Conservation (phyloP, 92 coral and sea anemone species). For the Plumapathes pennacea region DNA sequence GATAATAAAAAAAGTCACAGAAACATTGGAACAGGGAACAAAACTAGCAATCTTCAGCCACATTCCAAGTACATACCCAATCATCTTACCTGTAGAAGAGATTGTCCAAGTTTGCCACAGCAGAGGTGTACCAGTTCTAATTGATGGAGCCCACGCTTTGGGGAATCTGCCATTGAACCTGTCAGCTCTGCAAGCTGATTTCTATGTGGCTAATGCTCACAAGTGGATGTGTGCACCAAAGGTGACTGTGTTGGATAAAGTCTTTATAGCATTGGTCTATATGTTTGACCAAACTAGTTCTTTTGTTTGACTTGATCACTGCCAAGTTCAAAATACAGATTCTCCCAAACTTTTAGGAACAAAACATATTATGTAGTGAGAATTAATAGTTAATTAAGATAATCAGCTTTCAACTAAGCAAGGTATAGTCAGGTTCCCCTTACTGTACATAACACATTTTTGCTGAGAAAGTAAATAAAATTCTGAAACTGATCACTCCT, state of each 20-base stretch:
- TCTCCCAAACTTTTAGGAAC: no score
- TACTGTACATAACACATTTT: no score
- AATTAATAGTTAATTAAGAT: no score
- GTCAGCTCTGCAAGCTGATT: constrained; percentile 39
- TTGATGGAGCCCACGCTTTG: constrained; percentile 70
- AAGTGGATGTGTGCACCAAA: constrained; percentile 64
- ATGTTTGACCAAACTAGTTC: background rate
- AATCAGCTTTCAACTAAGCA: no score
- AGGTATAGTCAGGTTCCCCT: no score
- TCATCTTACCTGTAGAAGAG: constrained; percentile 54
- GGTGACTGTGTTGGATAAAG: constrained; percentile 12
- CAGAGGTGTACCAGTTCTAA: constrained; percentile 55
- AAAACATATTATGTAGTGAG: no score
- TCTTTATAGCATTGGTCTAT: background rate
- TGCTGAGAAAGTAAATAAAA: no score
- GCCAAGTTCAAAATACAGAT: no score
- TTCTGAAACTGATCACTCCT: no score
- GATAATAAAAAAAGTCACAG: constrained; percentile 25
- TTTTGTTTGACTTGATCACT: background rate
- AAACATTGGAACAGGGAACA: constrained; percentile 49
- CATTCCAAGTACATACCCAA: constrained; percentile 57
- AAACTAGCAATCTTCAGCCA: constrained; percentile 58
- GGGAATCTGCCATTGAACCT: constrained; percentile 45
- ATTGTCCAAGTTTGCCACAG: constrained; percentile 58
- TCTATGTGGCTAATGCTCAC: constrained; percentile 63